Evolutionary conservation across 2,797 vertebrate genomes (phyloP).

Genomic region (Hirundo rustica): DNA sequence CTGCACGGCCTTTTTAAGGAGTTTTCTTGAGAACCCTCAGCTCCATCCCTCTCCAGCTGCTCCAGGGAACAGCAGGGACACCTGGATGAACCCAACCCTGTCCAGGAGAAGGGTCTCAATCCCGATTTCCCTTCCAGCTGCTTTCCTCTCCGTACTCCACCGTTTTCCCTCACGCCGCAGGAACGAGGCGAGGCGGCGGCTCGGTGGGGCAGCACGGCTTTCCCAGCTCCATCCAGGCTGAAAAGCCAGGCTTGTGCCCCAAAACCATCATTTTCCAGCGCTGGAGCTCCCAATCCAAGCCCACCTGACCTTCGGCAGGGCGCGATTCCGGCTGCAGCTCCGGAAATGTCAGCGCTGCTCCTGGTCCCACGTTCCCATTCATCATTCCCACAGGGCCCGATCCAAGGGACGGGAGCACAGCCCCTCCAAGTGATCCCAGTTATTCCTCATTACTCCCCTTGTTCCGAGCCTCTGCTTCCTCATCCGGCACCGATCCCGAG

Average conservation of each 20-base stretch:
- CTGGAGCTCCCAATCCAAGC: not conserved
- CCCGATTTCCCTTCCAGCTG: not conserved
- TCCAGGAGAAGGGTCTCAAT: not conserved
- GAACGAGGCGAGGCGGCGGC: not conserved
- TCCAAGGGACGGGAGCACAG: not conserved
- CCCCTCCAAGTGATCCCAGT: slow-evolving; percentile 7
- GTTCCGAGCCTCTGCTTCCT: slow-evolving; percentile 19
- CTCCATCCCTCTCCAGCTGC: not conserved
- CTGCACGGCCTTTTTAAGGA: fast-evolving
- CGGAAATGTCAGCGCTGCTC: not conserved
- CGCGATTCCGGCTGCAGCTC: not conserved
- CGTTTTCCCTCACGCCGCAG: no score
- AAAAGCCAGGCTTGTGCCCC: not conserved
- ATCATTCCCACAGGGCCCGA: not conserved
- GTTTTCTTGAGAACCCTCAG: not conserved
- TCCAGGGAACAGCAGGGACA: no score
- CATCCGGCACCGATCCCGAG: not conserved
- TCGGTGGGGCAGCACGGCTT: not conserved
- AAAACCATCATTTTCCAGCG: not conserved
- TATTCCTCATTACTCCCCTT: slow-evolving; percentile 18
- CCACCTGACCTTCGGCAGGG: not conserved
- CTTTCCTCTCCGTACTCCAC: not conserved
- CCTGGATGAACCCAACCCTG: not conserved
- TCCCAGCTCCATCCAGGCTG: not conserved
- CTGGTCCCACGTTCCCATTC: not conserved